Evolutionary conservation across 2,113 vertebrate genomes (phyloP), one percentile per base, ranked within the genome.

Genomic region (Labeo catla): DNA sequence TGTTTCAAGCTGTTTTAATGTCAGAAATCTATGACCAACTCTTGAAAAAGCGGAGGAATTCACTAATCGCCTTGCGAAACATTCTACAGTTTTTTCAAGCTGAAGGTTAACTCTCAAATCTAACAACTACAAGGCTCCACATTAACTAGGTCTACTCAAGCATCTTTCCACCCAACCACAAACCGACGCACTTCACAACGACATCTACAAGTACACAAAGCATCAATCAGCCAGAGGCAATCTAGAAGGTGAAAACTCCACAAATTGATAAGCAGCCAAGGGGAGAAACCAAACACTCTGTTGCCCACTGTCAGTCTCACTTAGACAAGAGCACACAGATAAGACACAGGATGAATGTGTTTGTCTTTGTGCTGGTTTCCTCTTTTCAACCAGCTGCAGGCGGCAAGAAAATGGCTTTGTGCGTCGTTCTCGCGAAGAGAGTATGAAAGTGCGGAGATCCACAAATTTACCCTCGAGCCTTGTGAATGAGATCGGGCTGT

Each of bases 241-340:
- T 79, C 34, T 59, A 59, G 52, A 59, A 83, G 61, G 61, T 63
- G 73, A 77, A 87, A 86, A 15, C 65, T 72, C 45, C 9, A 34
- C 45, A 83, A 83, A 70, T 52, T 85, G 79, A 79, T 80, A 86
- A 82, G 66, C 76, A 89, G 85, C 88, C 80, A 76, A 84, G 19
- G 65, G 76, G 80, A 77, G 84, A 66, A 61, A 47, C 52, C 15
- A 81, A 79, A 86, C 79, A 76, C 82, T 83, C 85, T 70, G 85
- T 80, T 73, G 83, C 68, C 83, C 50, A 47, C 54, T 84, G 82
- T 83, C 63, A 73, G 84, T 83, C 72, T 78, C 85, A 83, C 72
- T 21, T 78, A 77, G 34, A 85, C 49, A 73, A 82, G 63, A 85
- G 61, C 83, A 81, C 49, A 84, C 82, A 87, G 61, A 86, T 70